phyloP scores from a whole-genome alignment of 1,140 invertebrate species.

The Nylanderia fulva region DNA sequence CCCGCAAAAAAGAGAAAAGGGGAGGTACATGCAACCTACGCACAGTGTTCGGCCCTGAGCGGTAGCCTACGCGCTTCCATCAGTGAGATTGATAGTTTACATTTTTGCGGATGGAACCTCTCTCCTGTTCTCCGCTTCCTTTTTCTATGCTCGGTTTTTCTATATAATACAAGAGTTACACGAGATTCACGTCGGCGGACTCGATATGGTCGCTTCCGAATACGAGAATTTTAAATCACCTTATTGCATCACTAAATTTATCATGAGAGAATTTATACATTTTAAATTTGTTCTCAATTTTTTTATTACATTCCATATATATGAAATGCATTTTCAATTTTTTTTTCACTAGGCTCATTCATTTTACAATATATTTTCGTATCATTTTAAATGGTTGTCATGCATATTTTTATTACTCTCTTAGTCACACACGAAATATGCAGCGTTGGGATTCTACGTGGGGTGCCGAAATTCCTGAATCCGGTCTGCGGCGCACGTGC shows the following conservation, averaged over 20 bases:
- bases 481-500: conserved; percentile 56
- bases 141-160: conserved; percentile 56
- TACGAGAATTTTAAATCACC: conserved; percentile 53
- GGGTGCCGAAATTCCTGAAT: conserved; percentile 17
- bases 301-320: neutral
- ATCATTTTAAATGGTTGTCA: no score
- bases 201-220: conserved; percentile 63
- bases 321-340: neutral
- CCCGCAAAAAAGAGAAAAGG: conserved; percentile 32
- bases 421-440: neutral
- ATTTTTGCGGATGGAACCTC: conserved; percentile 62
- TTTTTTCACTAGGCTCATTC: neutral
- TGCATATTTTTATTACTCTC: neutral
- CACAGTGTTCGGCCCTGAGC: conserved; percentile 73
- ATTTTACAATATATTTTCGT: neutral
- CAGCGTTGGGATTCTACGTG: neutral
- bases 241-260: conserved; percentile 48
- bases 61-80: conserved; percentile 69
- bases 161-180: conserved; percentile 65
- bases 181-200: conserved; percentile 61
- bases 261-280: conserved; percentile 6
- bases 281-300: neutral
- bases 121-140: conserved; percentile 38
- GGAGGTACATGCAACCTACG: conserved; percentile 70
- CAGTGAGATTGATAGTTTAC: conserved; percentile 63